Evolutionary conservation across 1,140 invertebrate species (phyloP).

Genomic region (Paracyclopina nana): DNA sequence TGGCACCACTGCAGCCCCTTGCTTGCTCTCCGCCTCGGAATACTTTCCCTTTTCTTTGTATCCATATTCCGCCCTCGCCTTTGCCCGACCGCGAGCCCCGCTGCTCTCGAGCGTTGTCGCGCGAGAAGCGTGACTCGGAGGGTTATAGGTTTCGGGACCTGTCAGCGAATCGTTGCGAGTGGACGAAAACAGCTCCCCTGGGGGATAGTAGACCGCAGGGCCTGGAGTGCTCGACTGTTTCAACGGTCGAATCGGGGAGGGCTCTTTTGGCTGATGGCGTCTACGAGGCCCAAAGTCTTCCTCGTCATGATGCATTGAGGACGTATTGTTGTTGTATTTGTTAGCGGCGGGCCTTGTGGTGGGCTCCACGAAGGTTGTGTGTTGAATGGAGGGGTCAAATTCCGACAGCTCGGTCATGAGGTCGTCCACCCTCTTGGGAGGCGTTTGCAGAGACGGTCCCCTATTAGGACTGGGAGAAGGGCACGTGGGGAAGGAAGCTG

Average conservation of each 20-base stretch:
- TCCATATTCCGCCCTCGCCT: background rate
- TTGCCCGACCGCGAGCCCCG: background rate
- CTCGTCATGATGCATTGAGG: background rate
- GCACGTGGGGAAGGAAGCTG: background rate
- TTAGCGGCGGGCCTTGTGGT: background rate
- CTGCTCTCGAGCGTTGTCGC: background rate
- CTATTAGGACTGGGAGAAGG: background rate
- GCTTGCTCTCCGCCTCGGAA: conserved; percentile 4
- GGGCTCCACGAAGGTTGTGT: conserved; percentile 6
- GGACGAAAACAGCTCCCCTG: conserved; percentile 1
- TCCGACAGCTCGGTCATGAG: conserved; percentile 13
- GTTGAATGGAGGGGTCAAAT: conserved; percentile 12
- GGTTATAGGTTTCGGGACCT: background rate
- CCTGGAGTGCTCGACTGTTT: background rate
- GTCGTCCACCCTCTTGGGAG: conserved; percentile 13
- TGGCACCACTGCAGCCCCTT: conserved; percentile 50
- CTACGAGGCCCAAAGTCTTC: background rate
- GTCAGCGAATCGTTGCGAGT: background rate
- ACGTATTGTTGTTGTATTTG: background rate
- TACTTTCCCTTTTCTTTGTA: conserved; percentile 5
- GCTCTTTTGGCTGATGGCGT: background rate
- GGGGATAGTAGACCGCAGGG: conserved; percentile 1
- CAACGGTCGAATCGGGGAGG: background rate
- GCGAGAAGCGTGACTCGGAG: background rate
- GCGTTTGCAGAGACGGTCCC: background rate